Base-by-base conservation (phyloP, 2,888 invertebrate species). In the Pinctada fucata region DNA sequence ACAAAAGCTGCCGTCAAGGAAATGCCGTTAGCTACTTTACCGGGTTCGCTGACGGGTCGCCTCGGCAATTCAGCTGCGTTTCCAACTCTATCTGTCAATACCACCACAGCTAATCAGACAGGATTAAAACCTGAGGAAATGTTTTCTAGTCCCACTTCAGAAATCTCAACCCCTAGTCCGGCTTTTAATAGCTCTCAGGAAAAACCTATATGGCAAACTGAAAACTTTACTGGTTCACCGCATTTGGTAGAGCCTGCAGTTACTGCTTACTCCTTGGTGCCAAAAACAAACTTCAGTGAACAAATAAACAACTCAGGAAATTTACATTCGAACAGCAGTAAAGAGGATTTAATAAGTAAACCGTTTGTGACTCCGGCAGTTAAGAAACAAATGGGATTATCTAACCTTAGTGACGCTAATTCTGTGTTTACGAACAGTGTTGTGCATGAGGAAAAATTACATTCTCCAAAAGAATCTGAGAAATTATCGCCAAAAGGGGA, bases 1-100 rank as follows among this genome's bases (percentile, higher is more conserved):
- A 86, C 83, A 58, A 88, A 88, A 82, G 80, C 83, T 63, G 88
- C 84, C 13, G 79, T 79, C 52, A 85, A 87, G 66, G 83, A 84
- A 67, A 81, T 79, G 71, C 83, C 86, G 64, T 79, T 86, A 79
- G 79, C 84, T 16, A 84, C 86, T n/a, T 77, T 86, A 52, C 86
- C 86, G 48, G 85, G 85, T 4, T 86, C 86, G 16, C 68, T 86
- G 52, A 80, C 85, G 69, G 86, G 84, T 58, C 78, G 86, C 71
- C 69, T 86, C 49, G 86, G 86, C 6, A 83, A 84, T 72, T 72
- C 75, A 50, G 84, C 84, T 74, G 77, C 81, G n/a, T 86, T 85
- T 77, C 85, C 85, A 67, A 85, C 86, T 49, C 76, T 87, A 50
- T 84, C 84, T 47, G 83, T 84, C 6, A 85, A 84, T 78, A 85